phyloP scores from a whole-genome alignment of 2,113 vertebrate genomes.

The Rhombomys opimus region DNA sequence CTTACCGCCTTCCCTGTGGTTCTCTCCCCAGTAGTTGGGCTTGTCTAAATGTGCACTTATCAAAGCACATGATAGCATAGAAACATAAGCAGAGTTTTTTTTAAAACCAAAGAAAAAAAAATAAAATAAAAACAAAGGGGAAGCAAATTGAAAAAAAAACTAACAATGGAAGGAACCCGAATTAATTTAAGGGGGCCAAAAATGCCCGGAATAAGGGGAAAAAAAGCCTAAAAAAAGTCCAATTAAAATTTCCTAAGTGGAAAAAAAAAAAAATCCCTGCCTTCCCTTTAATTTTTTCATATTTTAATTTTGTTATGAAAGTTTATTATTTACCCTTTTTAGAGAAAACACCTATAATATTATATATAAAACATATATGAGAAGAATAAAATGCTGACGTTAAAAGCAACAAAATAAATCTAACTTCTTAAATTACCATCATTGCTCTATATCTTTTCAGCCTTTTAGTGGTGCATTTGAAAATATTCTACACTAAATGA shows the following conservation, averaged over 20 bases:
- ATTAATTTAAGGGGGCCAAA: no score
- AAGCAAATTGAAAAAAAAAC: no score
- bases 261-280: not conserved
- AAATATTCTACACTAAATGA: conserved; percentile 13
- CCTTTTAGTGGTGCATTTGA: not conserved
- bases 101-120: no score
- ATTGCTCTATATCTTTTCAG: not conserved
- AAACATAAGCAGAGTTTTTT: no score
- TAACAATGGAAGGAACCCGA: no score
- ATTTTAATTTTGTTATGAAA: not conserved
- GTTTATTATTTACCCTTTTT: not conserved
- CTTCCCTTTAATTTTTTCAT: conserved; percentile 54
- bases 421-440: not conserved
- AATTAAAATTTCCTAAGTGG: not conserved
- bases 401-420: conserved; percentile 49
- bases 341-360: not conserved
- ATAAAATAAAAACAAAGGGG: no score
- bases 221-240: no score
- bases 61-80: no score
- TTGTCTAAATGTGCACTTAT: not conserved
- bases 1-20: no score
- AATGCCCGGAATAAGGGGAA: no score
- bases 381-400: not conserved
- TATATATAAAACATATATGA: not conserved
- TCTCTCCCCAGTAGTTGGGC: not conserved